Evolutionary conservation across 2,113 vertebrate genomes (phyloP), one percentile per base, ranked within the genome.

Genomic region (Ranitomeya imitator): DNA sequence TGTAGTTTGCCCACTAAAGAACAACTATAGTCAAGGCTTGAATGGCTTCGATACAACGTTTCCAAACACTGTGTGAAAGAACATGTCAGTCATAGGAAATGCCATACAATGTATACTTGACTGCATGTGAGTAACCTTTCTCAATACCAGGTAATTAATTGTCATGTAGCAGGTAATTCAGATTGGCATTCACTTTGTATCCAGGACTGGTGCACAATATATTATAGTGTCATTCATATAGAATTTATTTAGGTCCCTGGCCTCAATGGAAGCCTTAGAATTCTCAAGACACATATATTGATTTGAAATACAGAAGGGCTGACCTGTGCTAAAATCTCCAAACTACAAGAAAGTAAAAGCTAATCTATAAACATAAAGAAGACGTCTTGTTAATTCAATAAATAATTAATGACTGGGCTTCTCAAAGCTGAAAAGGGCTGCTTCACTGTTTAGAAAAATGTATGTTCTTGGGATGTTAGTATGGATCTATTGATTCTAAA

Each of bases 11-110:
- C 73, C 37, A 52, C 37, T 51, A 76, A 51, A 19, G 10, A 76
- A 52, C 4, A 10, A 52, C 73, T 76, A 76, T 52, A 76, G 73
- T 37, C 73, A 76, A 4, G 45, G 45, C 73, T 10, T 76, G 45
- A 76, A 76, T 52, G 73, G 7, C 73, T 52, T 76, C 45, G 12
- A 52, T 76, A 16, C 73, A 76, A 52, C 45, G 73, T 76, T 76
- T 76, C 37, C 73, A 76, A 76, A 76, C 73, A 76, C 45, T 76
- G 7, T 12, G 73, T 76, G 73, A 76, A 76, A 76, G 73, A 19
- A 76, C 52, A 3, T 76, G 45, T 76, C 73, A 76, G 18, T 45
- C 73, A 52, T 76, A 76, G 73, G 15, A 31, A 76, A 21, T n/a
- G 9, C 71, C 31, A 45, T 21, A 76, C 73, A 76, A 76, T 51